Evolutionary conservation across 2,113 vertebrate species (phyloP).

Genomic region (Dasypus novemcinctus): DNA sequence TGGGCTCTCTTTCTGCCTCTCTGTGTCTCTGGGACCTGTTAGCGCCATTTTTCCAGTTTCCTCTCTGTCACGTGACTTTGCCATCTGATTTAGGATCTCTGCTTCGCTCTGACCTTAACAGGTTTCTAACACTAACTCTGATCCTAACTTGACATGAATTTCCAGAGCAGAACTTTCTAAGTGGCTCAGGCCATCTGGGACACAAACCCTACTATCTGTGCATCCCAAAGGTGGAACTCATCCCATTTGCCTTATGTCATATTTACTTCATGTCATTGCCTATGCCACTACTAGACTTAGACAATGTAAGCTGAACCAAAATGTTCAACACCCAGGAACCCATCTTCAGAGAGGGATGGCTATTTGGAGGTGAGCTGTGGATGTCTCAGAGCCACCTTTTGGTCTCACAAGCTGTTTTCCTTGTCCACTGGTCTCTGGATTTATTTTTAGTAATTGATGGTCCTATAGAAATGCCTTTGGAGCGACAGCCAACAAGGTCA

Average conservation of each 20-base stretch:
- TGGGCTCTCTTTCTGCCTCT: too few species aligned
- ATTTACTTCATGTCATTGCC: too few species aligned
- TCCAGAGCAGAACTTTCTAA: neutral
- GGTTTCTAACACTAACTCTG: neutral
- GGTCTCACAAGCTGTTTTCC: too few species aligned
- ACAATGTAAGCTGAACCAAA: neutral
- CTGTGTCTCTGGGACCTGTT: too few species aligned
- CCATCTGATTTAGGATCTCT: neutral
- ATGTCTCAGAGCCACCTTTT: neutral
- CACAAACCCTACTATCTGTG: neutral
- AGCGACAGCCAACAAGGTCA: too few species aligned
- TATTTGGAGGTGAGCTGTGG: neutral
- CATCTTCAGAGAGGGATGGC: neutral
- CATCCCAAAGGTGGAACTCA: neutral
- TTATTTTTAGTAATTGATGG: slow-evolving; percentile 91
- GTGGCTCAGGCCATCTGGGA: neutral
- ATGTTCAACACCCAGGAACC: neutral
- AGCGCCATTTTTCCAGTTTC: too few species aligned
- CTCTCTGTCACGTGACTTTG: neutral
- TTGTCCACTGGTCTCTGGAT: slow-evolving; percentile 88
- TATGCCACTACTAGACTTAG: neutral
- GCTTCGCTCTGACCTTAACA: neutral
- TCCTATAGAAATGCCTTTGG: slow-evolving; percentile 91
- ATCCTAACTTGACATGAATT: neutral
- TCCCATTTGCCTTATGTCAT: neutral